Conservation (phyloP, 2,113 vertebrate genomes). For the Gorsachius goisagi region DNA sequence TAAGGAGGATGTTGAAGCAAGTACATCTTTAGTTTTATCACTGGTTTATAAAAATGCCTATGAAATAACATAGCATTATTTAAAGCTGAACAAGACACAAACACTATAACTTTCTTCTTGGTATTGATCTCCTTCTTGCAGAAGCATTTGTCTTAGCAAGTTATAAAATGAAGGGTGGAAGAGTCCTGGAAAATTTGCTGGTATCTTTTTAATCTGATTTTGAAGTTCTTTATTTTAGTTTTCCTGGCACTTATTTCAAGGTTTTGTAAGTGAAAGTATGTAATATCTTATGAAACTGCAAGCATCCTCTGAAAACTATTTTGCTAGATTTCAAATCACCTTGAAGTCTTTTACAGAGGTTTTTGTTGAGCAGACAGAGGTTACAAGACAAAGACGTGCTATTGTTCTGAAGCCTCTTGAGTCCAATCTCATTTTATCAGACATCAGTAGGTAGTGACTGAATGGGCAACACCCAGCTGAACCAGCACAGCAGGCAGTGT, state of each 20-base stretch:
- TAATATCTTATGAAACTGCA: not conserved
- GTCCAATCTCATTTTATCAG: not conserved
- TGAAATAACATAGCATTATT: not conserved
- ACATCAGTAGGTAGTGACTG: not conserved
- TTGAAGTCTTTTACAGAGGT: not conserved
- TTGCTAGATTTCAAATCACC: not conserved
- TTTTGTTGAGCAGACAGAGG: not conserved
- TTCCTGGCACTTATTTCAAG: not conserved
- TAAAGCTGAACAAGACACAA: not conserved
- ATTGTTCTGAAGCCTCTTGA: not conserved
- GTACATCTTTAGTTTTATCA: not conserved
- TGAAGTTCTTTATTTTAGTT: not conserved
- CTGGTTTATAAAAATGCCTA: not conserved
- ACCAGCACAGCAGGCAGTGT: not conserved
- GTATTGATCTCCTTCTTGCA: not conserved
- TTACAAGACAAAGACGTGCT: not conserved
- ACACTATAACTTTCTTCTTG: not conserved
- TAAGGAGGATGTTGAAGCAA: not conserved
- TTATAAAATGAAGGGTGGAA: not conserved
- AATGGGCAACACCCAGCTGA: not conserved
- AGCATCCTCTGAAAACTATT: not conserved
- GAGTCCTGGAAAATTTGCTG: not conserved
- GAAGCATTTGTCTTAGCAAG: not conserved
- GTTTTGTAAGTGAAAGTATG: not conserved
- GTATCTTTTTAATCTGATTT: conserved; percentile 26